Percentiles rank a stretch among this genome's conserved stretches.
Conservation (phyloP, 2,797 vertebrate genomes). For the Ficedula albicollis region DNA sequence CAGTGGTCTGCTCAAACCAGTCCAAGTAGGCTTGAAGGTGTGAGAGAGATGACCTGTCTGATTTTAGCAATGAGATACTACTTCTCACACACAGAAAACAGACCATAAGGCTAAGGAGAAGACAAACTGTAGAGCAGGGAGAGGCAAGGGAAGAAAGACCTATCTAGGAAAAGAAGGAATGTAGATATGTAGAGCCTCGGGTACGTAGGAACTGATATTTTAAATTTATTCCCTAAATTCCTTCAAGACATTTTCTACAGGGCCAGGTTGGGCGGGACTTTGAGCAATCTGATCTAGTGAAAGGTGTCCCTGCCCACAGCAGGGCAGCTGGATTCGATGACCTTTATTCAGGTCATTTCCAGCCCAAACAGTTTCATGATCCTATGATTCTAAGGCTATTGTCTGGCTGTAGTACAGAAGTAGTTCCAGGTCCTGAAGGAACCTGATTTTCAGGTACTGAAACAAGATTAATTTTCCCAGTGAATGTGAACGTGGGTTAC, state of each 20-base stretch:
- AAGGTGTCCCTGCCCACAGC: rapidly evolving
- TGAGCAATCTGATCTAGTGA: not conserved
- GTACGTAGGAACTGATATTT: not conserved
- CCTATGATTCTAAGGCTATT: not conserved
- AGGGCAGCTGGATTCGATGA: not conserved
- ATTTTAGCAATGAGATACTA: not conserved
- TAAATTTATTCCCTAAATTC: not conserved
- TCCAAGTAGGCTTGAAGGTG: not conserved
- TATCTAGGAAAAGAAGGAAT: not conserved
- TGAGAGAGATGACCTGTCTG: not conserved
- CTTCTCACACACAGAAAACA: not conserved
- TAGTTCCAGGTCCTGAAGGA: not conserved
- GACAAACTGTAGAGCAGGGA: not conserved
- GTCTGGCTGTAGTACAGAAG: not conserved
- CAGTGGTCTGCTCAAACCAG: not conserved
- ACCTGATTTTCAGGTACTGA: not conserved
- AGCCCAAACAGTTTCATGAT: not conserved
- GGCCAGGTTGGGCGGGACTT: not conserved
- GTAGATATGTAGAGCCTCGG: not conserved
- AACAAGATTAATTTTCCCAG: not conserved
- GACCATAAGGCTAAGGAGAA: not conserved
- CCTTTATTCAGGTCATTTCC: not conserved
- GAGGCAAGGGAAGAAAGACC: not conserved
- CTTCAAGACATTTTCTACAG: not conserved
- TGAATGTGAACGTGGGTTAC: not conserved